A percentile compares a stretch with the other conserved stretches of the same genome.
Conservation (phyloP, 92 coral and sea anemone species). For the Chrysogorgia sp. region DNA sequence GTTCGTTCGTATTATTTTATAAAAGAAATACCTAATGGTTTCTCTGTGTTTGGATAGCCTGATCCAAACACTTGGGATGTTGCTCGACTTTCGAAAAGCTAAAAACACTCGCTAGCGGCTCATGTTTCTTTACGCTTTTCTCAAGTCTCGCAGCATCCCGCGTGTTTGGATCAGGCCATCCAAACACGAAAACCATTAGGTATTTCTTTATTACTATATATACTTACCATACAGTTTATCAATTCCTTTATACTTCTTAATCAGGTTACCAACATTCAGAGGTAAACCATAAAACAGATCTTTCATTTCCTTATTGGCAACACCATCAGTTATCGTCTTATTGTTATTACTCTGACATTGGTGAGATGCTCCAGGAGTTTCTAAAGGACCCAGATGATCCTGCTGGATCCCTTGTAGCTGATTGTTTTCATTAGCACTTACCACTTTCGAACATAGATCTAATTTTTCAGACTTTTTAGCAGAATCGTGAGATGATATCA, state of each 20-base stretch:
- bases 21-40: no score
- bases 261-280: conserved; percentile 64
- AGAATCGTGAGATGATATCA: conserved; percentile 59
- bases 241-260: conserved; percentile 81
- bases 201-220: background rate
- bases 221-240: conserved; percentile 82
- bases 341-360: background rate
- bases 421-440: background rate
- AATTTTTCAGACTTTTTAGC: background rate
- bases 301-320: background rate
- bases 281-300: conserved; percentile 81
- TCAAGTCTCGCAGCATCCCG: no score
- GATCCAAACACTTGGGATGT: no score
- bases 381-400: background rate
- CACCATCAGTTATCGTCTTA: background rate
- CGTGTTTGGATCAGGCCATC: no score
- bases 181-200: no score
- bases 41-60: no score
- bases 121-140: no score
- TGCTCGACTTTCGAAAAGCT: no score
- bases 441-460: background rate
- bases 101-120: no score
- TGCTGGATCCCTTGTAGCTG: background rate
- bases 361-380: background rate
- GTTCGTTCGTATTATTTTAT: no score